phyloP scores from a whole-genome alignment of 2,797 vertebrate genomes.

The Eleutherodactylus coqui region DNA sequence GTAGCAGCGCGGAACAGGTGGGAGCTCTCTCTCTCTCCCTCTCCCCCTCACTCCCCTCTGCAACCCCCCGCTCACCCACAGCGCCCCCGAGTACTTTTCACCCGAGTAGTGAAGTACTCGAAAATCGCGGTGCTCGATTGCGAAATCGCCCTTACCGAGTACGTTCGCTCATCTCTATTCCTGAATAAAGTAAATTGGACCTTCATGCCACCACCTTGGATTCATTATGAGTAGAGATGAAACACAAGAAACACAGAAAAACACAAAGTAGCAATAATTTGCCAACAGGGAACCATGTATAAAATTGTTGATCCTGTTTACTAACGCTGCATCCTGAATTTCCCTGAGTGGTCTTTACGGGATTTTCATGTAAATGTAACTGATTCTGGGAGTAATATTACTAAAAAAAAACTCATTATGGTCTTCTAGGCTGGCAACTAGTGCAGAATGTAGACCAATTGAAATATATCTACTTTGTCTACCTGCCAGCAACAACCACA shows the following conservation, averaged over 20 bases:
- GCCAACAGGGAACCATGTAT: constrained; percentile 23
- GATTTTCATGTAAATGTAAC: constrained; percentile 1
- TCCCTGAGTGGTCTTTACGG: constrained; percentile 3
- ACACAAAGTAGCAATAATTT: background rate
- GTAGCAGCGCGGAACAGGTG: no score
- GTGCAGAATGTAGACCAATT: background rate
- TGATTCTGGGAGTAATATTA: background rate
- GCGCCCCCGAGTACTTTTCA: no score
- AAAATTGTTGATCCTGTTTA: background rate
- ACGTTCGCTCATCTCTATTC: no score
- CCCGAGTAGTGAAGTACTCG: no score
- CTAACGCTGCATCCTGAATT: background rate
- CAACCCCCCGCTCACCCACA: no score
- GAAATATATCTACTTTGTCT: background rate
- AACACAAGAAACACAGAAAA: constrained; percentile 17
- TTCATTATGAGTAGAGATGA: no score
- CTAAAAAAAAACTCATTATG: background rate
- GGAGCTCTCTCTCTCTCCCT: no score
- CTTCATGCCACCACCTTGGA: no score
- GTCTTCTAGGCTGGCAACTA: background rate
- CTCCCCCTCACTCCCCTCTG: no score
- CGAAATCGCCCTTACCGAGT: no score
- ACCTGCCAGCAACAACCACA: background rate
- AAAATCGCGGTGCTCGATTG: no score
- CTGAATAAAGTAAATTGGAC: no score